Conservation (phyloP, 2,113 vertebrate genomes). For the Poeciliopsis occidentalis region DNA sequence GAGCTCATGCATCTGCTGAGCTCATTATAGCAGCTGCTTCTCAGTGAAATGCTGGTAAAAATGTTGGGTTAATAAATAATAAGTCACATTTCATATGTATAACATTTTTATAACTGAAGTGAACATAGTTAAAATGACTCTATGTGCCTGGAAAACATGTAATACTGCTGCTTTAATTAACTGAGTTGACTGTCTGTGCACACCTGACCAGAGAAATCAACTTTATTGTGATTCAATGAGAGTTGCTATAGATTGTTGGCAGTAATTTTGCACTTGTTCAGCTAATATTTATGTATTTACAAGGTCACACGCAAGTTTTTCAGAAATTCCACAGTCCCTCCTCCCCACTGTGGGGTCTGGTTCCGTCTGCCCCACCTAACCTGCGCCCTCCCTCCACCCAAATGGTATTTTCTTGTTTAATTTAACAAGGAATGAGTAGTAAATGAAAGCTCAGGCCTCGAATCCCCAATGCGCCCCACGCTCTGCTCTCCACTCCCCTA, state of each 20-base stretch:
- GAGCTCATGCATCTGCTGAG: too few species aligned
- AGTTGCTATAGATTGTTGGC: background rate
- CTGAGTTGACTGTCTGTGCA: too few species aligned
- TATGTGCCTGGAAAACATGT: too few species aligned
- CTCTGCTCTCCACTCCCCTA: slow-evolving; percentile 95
- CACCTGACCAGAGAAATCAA: background rate
- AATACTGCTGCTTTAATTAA: too few species aligned
- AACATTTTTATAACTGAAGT: too few species aligned
- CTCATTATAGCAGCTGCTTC: too few species aligned
- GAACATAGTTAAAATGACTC: too few species aligned
- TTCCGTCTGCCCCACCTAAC: slow-evolving; percentile 21
- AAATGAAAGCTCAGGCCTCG: slow-evolving; percentile 93
- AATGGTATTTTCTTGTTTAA: slow-evolving; percentile 96
- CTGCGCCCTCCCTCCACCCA: slow-evolving; percentile 81
- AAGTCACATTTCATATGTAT: too few species aligned
- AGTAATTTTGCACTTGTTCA: slow-evolving; percentile 1
- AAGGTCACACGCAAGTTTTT: slow-evolving; percentile 26
- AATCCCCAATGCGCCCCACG: slow-evolving; percentile 88
- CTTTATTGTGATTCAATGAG: background rate
- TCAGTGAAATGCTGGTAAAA: too few species aligned
- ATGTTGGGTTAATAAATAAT: too few species aligned
- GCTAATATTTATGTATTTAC: slow-evolving; percentile 12
- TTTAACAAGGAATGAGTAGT: slow-evolving; percentile 98
- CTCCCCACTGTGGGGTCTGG: slow-evolving; percentile 55
- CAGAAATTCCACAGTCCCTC: slow-evolving; percentile 40